phyloP scores from a whole-genome alignment of 1,140 invertebrate genomes.

The Calephelis virginiensis region DNA sequence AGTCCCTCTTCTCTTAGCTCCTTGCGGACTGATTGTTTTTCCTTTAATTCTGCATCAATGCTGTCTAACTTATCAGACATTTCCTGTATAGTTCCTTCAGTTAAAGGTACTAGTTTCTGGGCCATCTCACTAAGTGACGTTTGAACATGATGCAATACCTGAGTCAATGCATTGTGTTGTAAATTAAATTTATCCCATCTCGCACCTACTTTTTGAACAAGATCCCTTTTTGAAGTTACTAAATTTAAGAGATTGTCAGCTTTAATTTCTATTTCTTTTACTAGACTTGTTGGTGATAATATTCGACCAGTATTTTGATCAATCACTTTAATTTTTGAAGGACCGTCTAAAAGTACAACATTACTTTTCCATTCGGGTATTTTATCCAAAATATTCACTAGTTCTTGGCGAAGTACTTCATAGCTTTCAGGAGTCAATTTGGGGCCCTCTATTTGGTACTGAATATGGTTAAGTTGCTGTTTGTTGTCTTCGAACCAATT shows the following conservation, averaged over 20 bases:
- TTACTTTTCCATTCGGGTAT: conserved; percentile 84
- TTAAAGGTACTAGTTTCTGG: conserved; percentile 79
- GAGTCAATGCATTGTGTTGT: conserved; percentile 82
- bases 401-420: conserved; percentile 82
- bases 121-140: conserved; percentile 76
- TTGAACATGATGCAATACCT: conserved; percentile 82
- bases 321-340: conserved; percentile 82
- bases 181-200: conserved; percentile 85
- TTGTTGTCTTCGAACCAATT: conserved; percentile 90
- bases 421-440: conserved; percentile 84
- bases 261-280: conserved; percentile 85
- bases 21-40: conserved; percentile 70
- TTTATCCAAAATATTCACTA: conserved; percentile 83
- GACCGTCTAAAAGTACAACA: conserved; percentile 83
- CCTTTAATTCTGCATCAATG: conserved; percentile 66
- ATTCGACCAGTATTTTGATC: conserved; percentile 84
- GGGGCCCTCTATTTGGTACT: conserved; percentile 87
- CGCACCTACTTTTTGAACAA: conserved; percentile 83
- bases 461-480: conserved; percentile 88
- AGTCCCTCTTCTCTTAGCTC: conserved; percentile 83
- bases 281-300: conserved; percentile 83
- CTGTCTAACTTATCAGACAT: conserved; percentile 77
- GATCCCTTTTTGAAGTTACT: conserved; percentile 82
- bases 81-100: conserved; percentile 81
- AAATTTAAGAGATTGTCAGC: conserved; percentile 82